Conservation (phyloP, 2,888 invertebrate genomes). For the Eristalinus aeneus region DNA sequence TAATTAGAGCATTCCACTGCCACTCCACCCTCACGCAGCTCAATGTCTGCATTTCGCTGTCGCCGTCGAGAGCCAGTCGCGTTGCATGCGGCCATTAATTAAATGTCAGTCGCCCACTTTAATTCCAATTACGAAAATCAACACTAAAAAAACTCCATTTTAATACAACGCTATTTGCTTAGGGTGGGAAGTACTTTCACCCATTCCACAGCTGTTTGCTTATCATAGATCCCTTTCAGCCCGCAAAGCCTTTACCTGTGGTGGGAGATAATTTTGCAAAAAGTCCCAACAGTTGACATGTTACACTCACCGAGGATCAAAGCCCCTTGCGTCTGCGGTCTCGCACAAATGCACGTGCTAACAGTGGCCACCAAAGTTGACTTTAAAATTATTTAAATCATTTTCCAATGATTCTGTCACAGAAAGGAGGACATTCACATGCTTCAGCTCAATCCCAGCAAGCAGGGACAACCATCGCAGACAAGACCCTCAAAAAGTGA, state of each 20-base stretch:
- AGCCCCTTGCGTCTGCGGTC: not conserved
- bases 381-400: conserved; percentile 37
- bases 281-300: conserved; percentile 10
- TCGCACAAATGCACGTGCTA: not conserved
- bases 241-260: conserved; percentile 33
- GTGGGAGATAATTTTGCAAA: conserved; percentile 7
- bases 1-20: conserved; percentile 37
- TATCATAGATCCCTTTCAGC: conserved; percentile 27
- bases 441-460: not conserved
- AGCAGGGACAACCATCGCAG: not conserved
- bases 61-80: not conserved
- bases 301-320: conserved; percentile 7
- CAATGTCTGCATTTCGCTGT: not conserved
- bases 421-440: not conserved
- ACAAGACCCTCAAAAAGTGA: not conserved
- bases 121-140: conserved; percentile 55
- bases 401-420: not conserved
- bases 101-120: conserved; percentile 62
- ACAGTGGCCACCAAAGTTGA: not conserved
- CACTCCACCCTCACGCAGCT: not conserved
- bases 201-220: conserved; percentile 31
- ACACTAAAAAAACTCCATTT: conserved; percentile 48
- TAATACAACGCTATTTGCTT: conserved; percentile 37
- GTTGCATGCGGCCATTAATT: conserved; percentile 52
- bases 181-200: conserved; percentile 6